These are phyloP conservation scores for Cladorhizidae sp. DNA, from an alignment of 37 sponge, comb jelly and placozoan genomes.

Conservation along the genomic window DNA sequence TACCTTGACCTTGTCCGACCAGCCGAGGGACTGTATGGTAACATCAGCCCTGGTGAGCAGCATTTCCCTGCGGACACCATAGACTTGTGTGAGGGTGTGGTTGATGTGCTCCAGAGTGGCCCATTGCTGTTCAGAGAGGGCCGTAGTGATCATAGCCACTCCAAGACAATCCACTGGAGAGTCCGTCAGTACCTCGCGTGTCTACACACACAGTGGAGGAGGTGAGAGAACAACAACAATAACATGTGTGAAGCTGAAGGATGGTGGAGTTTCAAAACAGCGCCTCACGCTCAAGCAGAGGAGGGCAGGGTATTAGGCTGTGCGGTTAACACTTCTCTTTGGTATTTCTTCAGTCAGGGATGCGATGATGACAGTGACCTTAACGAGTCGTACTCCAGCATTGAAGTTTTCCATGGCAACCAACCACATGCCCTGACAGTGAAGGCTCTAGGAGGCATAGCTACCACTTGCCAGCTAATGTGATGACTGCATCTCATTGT, in stretches of 20 bases:
- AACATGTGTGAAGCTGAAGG: background rate
- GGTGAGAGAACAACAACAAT: background rate
- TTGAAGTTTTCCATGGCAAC: too few relatives aligned
- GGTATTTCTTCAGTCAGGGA: too few relatives aligned
- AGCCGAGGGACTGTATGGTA: constrained; percentile 87
- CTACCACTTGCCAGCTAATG: too few relatives aligned
- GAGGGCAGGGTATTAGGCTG: too few relatives aligned
- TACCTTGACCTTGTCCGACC: constrained; percentile 81
- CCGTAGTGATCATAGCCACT: constrained; percentile 29
- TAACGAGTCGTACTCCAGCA: too few relatives aligned
- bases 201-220: constrained; percentile 22
- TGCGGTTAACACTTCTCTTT: too few relatives aligned
- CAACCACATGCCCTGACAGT: too few relatives aligned
- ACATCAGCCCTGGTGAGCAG: constrained; percentile 88
- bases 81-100: constrained; percentile 65
- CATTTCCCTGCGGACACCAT: constrained; percentile 73
- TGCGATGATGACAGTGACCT: too few relatives aligned
- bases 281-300: too few relatives aligned
- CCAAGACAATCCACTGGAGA: constrained; percentile 26
- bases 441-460: too few relatives aligned
- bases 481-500: too few relatives aligned
- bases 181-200: constrained; percentile 19
- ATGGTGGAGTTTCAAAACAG: background rate
- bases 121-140: constrained; percentile 70
- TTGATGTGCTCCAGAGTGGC: constrained; percentile 72